Base-by-base conservation (phyloP, 2,797 vertebrate genomes). In the Myotis myotis region DNA sequence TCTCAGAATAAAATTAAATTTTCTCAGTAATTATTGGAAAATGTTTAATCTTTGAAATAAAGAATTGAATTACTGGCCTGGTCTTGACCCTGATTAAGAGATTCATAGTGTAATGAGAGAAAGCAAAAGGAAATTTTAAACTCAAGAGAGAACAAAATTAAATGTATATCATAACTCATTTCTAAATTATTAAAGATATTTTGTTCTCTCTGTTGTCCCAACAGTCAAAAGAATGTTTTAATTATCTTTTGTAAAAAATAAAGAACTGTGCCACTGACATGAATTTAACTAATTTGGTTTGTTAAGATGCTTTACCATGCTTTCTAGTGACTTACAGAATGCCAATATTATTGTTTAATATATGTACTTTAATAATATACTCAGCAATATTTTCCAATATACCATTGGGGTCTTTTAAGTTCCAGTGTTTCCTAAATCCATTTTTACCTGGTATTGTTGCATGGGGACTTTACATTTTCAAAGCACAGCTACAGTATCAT, bases 21-120 rank as follows among this genome's bases (percentile, higher is more conserved):
- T 30, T 85, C n/a, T 79, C 86, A 93, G 12, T 94, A 36, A 79
- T 86, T 94, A 88, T 44, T 95, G 10, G 44, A 95, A 87, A 30
- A 91, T 66, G 7, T 74, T 95, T 85, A 87, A 87, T 95, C 44
- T 94, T 89, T 93, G 53, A 89, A 93, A 86, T 90, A 91, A 95
- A 79, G 20, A 93, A 75, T 33, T 87, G 81, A 95, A 87, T 86
- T 66, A 70, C n/a, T 92, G 44, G 3, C 47, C 30, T 92, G 28
- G 10, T 79, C 72, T 75, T 87, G 84, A 96, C 84, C 53, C 68
- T 95, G 64, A 60, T 53, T 92, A 89, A 87, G 49, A 95, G 93
- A 92, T 62, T 93, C 82, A 53, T 55, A 64, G 22, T 17, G 0
- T 33, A 91, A 87, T 93, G 33, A 92, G 22, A 92, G 6, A 88